Percentiles rank a stretch among this genome's conserved stretches.
Evolutionary conservation across 2,797 vertebrate species (phyloP).

Genomic region (Pangasius mekongensis): DNA sequence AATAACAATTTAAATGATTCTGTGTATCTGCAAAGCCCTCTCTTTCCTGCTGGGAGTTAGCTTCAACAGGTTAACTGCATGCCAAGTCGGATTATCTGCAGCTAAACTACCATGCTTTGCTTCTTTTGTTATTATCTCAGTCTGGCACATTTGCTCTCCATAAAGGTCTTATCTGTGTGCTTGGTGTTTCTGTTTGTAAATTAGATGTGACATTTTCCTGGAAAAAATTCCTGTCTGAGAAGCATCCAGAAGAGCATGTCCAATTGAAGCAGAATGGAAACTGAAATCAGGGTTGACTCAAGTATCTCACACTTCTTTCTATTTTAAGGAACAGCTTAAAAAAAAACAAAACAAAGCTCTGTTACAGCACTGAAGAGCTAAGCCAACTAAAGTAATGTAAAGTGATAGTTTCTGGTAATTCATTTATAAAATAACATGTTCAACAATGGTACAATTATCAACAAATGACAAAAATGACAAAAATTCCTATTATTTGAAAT

Average conservation of each 20-base stretch:
- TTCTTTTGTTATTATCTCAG: constrained; percentile 17
- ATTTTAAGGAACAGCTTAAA: not conserved
- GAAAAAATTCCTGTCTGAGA: not conserved
- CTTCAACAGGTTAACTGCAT: constrained; percentile 7
- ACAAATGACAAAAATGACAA: too few relatives aligned
- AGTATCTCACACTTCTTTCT: not conserved
- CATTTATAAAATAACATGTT: not conserved
- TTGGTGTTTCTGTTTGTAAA: constrained; percentile 12
- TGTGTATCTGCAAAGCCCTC: not conserved
- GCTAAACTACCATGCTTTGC: not conserved
- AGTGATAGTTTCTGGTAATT: not conserved
- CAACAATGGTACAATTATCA: not conserved
- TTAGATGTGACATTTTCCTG: constrained; percentile 17
- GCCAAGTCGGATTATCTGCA: constrained; percentile 24
- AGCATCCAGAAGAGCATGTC: constrained; percentile 2
- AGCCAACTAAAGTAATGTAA: not conserved
- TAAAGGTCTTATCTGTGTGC: not conserved
- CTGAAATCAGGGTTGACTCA: not conserved
- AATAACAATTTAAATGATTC: not conserved
- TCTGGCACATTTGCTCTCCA: constrained; percentile 5
- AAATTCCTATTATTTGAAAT: too few relatives aligned
- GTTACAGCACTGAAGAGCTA: not conserved
- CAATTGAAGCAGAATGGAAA: not conserved
- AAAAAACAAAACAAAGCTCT: not conserved
- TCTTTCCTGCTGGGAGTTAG: not conserved